Evolutionary conservation across 2,113 vertebrate genomes (phyloP), one percentile per base, ranked within the genome.

Genomic region (human (Homo sapiens)): DNA sequence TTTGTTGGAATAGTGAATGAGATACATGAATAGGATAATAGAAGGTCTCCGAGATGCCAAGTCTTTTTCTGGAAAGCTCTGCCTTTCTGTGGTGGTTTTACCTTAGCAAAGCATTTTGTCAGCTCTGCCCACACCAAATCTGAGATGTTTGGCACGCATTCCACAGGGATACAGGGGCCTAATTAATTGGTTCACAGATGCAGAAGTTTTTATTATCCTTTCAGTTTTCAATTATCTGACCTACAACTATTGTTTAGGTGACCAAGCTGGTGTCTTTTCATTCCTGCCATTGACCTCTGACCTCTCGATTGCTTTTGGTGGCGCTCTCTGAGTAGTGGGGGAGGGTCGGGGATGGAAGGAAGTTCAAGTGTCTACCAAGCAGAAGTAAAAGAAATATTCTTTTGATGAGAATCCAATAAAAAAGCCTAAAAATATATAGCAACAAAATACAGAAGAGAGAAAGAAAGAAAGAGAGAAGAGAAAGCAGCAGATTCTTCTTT

Each of bases 201-300:
- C 87, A 66, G 38, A 92, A 27, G 32, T 73, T 92, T 79, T 84
- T 23, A 66, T 64, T 35, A n/a, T 55, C 70, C 72, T 84, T 81
- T 83, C 23, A 18, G 38, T 92, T 92, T 89, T 80, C 64, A 59
- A 50, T n/a, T 70, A 48, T 89, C 92, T 94, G 89, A 85, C 78
- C 72, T 40, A 43, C 35, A 13, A 18, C 64, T 48, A 75, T 57
- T 57, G 68, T 48, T 89, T 57, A 94, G 45, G 22, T 90, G 75
- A 73, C 45, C 25, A 75, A 66, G 64, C 64, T 48, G 13, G 52
- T n/a, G 35, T 55, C 70, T 84, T 96, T 50, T 89, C 79, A 89
- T 75, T 85, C 84, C 72, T 85, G 79, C 40, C 64, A 48, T 82
- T 76, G 90, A 87, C 86, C 81, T 96, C 81, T 93, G 90, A 90